Percentiles rank a stretch among this genome's conserved stretches.
Conservation (phyloP, 2,113 vertebrate genomes). For the Excalfactoria chinensis region DNA sequence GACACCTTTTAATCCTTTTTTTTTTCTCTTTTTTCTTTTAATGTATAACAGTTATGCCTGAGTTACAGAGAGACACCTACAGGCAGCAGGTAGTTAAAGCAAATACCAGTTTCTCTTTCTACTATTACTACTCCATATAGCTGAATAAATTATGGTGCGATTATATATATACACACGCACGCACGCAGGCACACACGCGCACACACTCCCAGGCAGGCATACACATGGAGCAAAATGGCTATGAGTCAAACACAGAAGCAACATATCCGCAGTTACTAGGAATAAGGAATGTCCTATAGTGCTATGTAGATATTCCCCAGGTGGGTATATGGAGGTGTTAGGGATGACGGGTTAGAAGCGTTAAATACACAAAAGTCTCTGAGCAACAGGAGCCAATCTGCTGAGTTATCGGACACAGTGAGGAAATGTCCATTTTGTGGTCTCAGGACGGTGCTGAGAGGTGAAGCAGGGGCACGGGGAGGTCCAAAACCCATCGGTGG, state of each 20-base stretch:
- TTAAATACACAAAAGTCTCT: conserved; percentile 77
- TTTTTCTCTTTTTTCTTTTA: conserved; percentile 81
- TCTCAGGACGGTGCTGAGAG: background rate
- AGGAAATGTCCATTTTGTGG: background rate
- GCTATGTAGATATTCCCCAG: conserved; percentile 82
- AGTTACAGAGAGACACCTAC: conserved; percentile 99
- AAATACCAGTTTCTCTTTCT: conserved; percentile 94
- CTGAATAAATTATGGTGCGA: conserved; percentile 99
- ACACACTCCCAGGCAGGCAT: conserved; percentile 36
- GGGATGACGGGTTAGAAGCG: conserved; percentile 82
- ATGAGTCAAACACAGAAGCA: conserved; percentile 87
- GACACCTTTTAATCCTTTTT: conserved; percentile 42
- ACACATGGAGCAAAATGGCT: conserved; percentile 79
- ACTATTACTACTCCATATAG: conserved; percentile 98
- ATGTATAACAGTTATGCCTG: conserved; percentile 99
- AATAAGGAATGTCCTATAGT: conserved; percentile 75
- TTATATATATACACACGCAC: conserved; percentile 91
- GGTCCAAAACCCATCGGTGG: background rate
- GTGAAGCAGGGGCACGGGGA: background rate
- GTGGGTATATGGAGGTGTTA: conserved; percentile 77
- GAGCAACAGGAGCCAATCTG: conserved; percentile 19
- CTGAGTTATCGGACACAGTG: background rate
- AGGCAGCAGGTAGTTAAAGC: conserved; percentile 99
- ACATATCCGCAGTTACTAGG: conserved; percentile 77
- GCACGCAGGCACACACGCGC: conserved; percentile 48